Percentiles rank a stretch among this genome's conserved stretches.
Conservation (phyloP, 2,888 invertebrate genomes). For the Cantharis rufa region DNA sequence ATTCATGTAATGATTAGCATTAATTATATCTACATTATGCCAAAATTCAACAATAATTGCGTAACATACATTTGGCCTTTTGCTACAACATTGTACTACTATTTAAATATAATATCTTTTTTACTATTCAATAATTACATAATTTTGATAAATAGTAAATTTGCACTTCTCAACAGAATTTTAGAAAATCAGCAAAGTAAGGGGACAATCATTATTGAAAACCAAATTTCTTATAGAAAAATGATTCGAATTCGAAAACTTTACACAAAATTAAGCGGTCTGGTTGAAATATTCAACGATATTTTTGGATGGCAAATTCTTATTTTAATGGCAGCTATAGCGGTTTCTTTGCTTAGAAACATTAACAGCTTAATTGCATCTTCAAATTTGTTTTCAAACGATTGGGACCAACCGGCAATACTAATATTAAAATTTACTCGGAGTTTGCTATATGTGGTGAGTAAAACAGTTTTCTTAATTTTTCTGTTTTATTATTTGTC, state of each 20-base stretch:
- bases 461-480: no score
- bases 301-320: slow-evolving; percentile 2
- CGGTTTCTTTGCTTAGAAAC: not conserved
- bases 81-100: not conserved
- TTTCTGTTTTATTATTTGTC: no score
- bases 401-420: not conserved
- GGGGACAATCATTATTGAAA: not conserved
- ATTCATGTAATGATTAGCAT: not conserved
- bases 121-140: not conserved
- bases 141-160: not conserved
- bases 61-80: not conserved
- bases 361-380: not conserved
- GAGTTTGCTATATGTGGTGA: not conserved
- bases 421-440: not conserved
- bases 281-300: not conserved
- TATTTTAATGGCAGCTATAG: not conserved
- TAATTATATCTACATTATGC: accelerated
- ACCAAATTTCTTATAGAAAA: not conserved
- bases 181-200: no score
- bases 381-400: not conserved
- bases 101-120: not conserved
- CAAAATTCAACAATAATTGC: not conserved
- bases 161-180: not conserved
- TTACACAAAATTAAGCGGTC: not conserved
- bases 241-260: not conserved